phyloP scores from a whole-genome alignment of 2,797 vertebrate species.

The Rhabdophis nuchalis region DNA sequence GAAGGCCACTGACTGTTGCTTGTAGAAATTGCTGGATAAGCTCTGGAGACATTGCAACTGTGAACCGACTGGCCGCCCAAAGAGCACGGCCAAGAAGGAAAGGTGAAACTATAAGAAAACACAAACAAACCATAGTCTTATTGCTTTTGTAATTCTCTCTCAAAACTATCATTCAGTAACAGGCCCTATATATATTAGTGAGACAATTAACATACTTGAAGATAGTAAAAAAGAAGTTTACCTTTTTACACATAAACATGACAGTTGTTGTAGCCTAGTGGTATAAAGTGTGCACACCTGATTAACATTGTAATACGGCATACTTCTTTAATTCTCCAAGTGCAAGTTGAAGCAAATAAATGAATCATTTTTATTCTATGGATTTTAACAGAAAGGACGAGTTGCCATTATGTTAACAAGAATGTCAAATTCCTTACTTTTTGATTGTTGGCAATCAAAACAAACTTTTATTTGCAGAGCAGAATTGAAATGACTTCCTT shows the following conservation, averaged over 20 bases:
- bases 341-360: background rate
- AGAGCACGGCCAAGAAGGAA: constrained; percentile 94
- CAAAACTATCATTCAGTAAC: background rate
- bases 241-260: background rate
- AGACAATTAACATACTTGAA: background rate
- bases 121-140: constrained; percentile 8
- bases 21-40: constrained; percentile 98
- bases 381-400: background rate
- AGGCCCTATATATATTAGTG: background rate
- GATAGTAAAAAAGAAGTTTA: background rate
- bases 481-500: background rate
- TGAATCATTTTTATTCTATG: background rate
- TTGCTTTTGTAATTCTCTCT: constrained; percentile 1
- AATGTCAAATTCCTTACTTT: background rate
- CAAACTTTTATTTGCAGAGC: background rate
- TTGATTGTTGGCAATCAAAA: background rate
- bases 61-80: constrained; percentile 97
- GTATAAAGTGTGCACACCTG: too few species aligned
- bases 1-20: constrained; percentile 94
- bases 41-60: constrained; percentile 94
- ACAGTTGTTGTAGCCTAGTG: background rate
- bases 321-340: background rate
- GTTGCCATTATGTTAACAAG: background rate
- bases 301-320: too few species aligned
- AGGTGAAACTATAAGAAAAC: constrained; percentile 78